phyloP scores from a whole-genome alignment of 2,888 invertebrate genomes.

The Salpingus planirostris region DNA sequence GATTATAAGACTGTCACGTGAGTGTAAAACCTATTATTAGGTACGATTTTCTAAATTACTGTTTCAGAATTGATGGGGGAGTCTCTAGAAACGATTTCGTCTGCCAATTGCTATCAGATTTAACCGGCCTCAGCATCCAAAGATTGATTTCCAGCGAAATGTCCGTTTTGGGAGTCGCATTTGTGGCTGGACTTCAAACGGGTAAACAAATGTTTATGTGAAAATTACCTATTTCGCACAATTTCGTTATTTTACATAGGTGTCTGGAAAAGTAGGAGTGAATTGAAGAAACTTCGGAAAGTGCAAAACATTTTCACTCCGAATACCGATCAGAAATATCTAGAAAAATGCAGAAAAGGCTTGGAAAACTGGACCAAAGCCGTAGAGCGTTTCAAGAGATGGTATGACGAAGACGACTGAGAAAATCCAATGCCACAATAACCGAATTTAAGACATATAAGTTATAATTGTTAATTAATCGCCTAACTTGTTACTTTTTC shows the following conservation, averaged over 20 bases:
- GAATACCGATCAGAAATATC: constrained; percentile 24
- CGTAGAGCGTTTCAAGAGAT: constrained; percentile 47
- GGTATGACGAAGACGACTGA: constrained; percentile 42
- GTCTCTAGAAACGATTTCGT: constrained; percentile 91
- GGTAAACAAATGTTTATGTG: constrained; percentile 44
- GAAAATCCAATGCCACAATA: too few species aligned
- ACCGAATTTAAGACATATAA: too few species aligned
- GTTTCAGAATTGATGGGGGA: constrained; percentile 84
- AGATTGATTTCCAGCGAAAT: constrained; percentile 67
- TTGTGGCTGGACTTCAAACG: constrained; percentile 70
- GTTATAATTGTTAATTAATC: too few species aligned
- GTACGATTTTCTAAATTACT: background rate
- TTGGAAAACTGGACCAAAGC: constrained; percentile 49
- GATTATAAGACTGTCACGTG: constrained; percentile 55
- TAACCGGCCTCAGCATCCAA: constrained; percentile 67
- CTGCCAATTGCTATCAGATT: constrained; percentile 77
- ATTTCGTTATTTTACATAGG: constrained; percentile 16
- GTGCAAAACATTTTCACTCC: constrained; percentile 55
- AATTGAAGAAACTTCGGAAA: constrained; percentile 51
- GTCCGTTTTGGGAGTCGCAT: constrained; percentile 79
- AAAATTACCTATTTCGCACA: background rate
- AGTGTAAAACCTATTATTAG: constrained; percentile 7
- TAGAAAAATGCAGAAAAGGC: constrained; percentile 29
- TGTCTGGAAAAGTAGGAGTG: constrained; percentile 45
- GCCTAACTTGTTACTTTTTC: too few species aligned